Percentiles rank a stretch among this genome's conserved stretches.
phyloP scores from a whole-genome alignment of 2,113 vertebrate species.

The Macrotus californicus region DNA sequence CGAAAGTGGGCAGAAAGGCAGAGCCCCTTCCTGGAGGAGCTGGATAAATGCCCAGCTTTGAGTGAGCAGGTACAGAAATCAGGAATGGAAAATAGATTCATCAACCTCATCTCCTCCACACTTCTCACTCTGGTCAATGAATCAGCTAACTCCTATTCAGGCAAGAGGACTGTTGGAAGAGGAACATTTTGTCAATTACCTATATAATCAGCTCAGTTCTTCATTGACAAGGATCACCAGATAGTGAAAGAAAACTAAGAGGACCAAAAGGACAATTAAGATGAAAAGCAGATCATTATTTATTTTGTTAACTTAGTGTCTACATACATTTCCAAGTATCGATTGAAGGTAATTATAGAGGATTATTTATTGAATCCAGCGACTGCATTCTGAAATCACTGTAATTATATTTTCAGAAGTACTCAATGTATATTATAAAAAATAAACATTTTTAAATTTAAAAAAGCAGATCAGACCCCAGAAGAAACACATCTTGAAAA shows the following conservation, averaged over 20 bases:
- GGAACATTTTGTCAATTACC: neutral
- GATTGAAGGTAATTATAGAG: neutral
- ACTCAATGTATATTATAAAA: neutral
- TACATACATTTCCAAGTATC: neutral
- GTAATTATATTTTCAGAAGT: neutral
- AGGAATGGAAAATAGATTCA: neutral
- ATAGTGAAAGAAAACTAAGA: neutral
- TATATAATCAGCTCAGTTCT: neutral
- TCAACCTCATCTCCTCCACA: neutral
- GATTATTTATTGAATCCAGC: neutral
- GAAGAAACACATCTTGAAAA: neutral
- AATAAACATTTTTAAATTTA: neutral
- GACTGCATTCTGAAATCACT: neutral
- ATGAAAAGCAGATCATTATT: neutral
- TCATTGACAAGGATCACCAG: neutral
- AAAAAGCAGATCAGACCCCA: neutral
- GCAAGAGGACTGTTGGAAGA: neutral
- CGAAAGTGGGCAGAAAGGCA: neutral
- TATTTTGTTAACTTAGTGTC: neutral
- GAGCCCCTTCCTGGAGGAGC: neutral
- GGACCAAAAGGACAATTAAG: neutral
- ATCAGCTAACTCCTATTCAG: neutral
- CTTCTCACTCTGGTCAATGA: neutral
- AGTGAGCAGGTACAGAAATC: neutral
- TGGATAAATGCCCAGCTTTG: slow-evolving; percentile 10